A percentile compares a stretch with the other conserved stretches of the same genome.
Evolutionary conservation across 2,888 invertebrate genomes (phyloP).

Genomic region (Parthenolecanium corni): DNA sequence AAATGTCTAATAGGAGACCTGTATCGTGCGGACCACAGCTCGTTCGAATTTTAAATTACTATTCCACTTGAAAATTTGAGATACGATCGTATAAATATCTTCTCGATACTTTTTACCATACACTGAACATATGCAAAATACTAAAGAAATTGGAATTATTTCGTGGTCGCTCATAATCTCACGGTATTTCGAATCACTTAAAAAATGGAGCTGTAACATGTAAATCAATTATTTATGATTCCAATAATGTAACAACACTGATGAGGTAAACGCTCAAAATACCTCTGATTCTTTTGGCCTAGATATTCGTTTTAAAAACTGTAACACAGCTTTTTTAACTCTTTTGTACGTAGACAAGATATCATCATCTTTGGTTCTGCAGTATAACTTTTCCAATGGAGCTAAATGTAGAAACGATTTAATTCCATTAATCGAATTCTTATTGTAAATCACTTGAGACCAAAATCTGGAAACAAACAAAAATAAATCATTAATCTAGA

Average conservation of each 20-base stretch:
- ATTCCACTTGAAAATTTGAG: slow-evolving; percentile 5
- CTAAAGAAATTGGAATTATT: not conserved
- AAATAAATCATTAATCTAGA: not conserved
- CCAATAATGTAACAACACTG: not conserved
- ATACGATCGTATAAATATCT: not conserved
- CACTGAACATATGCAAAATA: slow-evolving; percentile 6
- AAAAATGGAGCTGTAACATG: slow-evolving; percentile 4
- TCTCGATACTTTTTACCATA: slow-evolving; percentile 4
- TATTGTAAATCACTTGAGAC: slow-evolving; percentile 12
- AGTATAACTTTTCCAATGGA: slow-evolving; percentile 8
- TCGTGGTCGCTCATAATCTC: not conserved
- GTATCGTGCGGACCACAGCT: not conserved
- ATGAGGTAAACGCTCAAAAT: not conserved
- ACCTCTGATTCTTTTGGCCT: slow-evolving; percentile 15
- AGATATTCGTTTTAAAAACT: slow-evolving; percentile 7
- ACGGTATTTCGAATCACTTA: slow-evolving; percentile 3
- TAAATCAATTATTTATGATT: not conserved
- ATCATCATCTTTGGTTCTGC: slow-evolving; percentile 3
- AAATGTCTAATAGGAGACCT: not conserved
- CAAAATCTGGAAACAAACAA: slow-evolving; percentile 7
- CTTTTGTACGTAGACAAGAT: slow-evolving; percentile 4
- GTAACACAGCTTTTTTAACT: slow-evolving; percentile 15
- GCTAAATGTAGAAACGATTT: slow-evolving; percentile 14
- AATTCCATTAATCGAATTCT: slow-evolving; percentile 7
- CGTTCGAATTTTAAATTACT: slow-evolving; percentile 7